Base-by-base conservation (phyloP, 1,140 invertebrate genomes). In the Ruditapes philippinarum region DNA sequence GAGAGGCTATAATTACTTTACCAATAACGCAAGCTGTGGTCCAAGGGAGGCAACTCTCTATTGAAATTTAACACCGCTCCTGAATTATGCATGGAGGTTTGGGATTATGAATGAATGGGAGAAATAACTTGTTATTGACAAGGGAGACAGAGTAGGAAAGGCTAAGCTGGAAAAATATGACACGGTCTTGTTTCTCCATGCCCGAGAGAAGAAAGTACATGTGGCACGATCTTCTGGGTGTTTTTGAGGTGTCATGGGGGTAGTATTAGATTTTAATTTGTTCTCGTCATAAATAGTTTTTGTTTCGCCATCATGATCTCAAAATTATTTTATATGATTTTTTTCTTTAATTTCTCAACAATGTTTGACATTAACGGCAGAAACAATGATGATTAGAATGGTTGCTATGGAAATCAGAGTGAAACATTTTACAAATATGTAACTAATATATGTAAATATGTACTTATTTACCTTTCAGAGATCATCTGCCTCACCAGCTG, bases 401-500 rank as follows among this genome's bases (percentile, higher is more conserved):
- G n/a, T n/a, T n/a, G n/a, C n/a, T n/a, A n/a, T n/a, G n/a, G n/a
- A n/a, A n/a, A n/a, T n/a, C n/a, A n/a, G n/a, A n/a, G n/a, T n/a
- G n/a, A n/a, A n/a, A n/a, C n/a, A n/a, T n/a, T n/a, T n/a, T n/a
- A n/a, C n/a, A n/a, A n/a, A n/a, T n/a, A n/a, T n/a, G n/a, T n/a
- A n/a, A n/a, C n/a, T n/a, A n/a, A n/a, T n/a, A n/a, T n/a, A n/a
- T n/a, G n/a, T n/a, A n/a, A n/a, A n/a, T n/a, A n/a, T n/a, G n/a
- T n/a, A n/a, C n/a, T n/a, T n/a, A n/a, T 91, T 74, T 76, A 76
- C 68, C 91, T 95, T 94, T 1, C 97, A 98, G 98, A 97, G 98
- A 96, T 98, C 97, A 94, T 99, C 98, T 82, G 98, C 99, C 95
- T 99, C 98, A 0, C 98, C 98, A 0, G 98, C 97, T 73, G 98